Evolutionary conservation across 2,797 vertebrate species (phyloP).

Genomic region (Chloroceryle amazona): DNA sequence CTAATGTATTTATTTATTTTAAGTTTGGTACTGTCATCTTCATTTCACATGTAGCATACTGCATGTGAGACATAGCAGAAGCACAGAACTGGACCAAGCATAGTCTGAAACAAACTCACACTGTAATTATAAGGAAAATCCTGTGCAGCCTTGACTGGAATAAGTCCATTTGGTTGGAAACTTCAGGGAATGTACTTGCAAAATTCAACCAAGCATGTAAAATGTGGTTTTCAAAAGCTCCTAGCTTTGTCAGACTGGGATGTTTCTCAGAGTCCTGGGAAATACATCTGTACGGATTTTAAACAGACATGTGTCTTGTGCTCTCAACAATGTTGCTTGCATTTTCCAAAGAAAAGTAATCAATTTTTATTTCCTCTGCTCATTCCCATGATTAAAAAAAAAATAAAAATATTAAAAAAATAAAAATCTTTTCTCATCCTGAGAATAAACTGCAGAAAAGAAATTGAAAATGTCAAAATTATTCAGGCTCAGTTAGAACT

Average conservation of each 20-base stretch:
- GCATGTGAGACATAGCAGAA: background rate
- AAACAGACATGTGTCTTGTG: background rate
- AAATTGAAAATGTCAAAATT: background rate
- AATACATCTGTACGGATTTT: background rate
- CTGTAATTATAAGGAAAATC: background rate
- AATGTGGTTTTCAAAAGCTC: background rate
- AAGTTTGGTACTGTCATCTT: background rate
- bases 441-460: background rate
- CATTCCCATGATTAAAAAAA: background rate
- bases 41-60: background rate
- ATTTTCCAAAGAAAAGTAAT: background rate
- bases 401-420: background rate
- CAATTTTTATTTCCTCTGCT: background rate
- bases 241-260: background rate
- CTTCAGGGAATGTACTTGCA: background rate
- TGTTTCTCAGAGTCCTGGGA: background rate
- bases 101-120: background rate
- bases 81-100: background rate
- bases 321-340: accelerated
- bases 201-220: background rate
- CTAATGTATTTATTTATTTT: no score
- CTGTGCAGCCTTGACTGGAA: background rate
- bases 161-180: slow-evolving; percentile 24
- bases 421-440: background rate
- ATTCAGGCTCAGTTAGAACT: background rate